phyloP scores from a whole-genome alignment of 2,797 vertebrate species.

The Characodon lateralis region DNA sequence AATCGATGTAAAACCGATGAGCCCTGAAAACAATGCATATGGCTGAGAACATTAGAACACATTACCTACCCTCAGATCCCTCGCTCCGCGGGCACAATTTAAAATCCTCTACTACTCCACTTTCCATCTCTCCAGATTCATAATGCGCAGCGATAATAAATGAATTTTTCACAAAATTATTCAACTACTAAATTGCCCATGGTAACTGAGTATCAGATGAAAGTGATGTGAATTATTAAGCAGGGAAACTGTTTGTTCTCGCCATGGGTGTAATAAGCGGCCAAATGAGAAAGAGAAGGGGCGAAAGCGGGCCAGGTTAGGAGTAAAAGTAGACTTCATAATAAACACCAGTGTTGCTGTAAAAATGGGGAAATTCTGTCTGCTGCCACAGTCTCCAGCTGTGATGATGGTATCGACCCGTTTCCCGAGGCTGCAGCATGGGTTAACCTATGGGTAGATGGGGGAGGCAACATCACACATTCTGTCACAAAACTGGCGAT shows the following conservation, averaged over 20 bases:
- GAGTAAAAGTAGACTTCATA: conserved; percentile 64
- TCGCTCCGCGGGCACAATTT: conserved; percentile 94
- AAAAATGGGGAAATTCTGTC: conserved; percentile 66
- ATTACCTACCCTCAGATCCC: conserved; percentile 98
- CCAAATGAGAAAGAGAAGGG: conserved; percentile 72
- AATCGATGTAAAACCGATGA: conserved; percentile 99
- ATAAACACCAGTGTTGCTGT: conserved; percentile 68
- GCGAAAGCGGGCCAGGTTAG: conserved; percentile 64
- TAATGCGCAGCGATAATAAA: conserved; percentile 96
- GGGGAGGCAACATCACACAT: conserved; percentile 50
- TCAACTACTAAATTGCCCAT: conserved; percentile 99
- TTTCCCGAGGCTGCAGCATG: conserved; percentile 67
- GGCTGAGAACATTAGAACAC: conserved; percentile 99
- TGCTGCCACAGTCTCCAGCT: conserved; percentile 72
- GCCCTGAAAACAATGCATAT: conserved; percentile 99
- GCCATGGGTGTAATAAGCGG: conserved; percentile 80
- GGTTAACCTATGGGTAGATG: conserved; percentile 71
- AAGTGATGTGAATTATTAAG: conserved; percentile 99
- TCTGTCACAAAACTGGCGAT: conserved; percentile 64
- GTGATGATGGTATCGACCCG: conserved; percentile 80
- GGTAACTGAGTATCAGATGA: conserved; percentile 99
- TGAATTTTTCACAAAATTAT: conserved; percentile 99
- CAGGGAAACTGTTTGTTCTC: conserved; percentile 87
- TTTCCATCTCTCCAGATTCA: conserved; percentile 95
- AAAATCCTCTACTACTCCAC: conserved; percentile 96